Conservation (phyloP, 2,113 vertebrate genomes). For the Archilochus colubris region DNA sequence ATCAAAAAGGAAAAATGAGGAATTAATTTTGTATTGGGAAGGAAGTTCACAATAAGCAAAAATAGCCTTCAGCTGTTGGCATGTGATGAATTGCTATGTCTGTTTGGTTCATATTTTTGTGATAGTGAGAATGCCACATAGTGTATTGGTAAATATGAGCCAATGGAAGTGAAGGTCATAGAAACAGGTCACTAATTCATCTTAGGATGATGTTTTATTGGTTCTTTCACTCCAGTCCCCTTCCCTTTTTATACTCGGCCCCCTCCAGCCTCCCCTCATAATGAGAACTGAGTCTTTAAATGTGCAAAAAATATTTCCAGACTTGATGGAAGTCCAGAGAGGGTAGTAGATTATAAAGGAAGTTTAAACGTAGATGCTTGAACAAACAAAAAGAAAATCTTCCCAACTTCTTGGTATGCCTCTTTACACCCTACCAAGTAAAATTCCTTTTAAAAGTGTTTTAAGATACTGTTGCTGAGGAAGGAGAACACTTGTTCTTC, state of each 20-base stretch:
- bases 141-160: background rate
- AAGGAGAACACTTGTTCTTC: background rate
- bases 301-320: background rate
- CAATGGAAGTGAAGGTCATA: background rate
- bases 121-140: background rate
- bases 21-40: background rate
- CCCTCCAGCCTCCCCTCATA: background rate
- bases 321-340: background rate
- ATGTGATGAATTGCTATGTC: background rate
- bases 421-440: background rate
- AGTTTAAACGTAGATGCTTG: background rate
- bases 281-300: background rate
- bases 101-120: background rate
- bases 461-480: background rate
- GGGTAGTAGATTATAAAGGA: background rate
- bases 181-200: background rate
- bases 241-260: background rate
- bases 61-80: background rate
- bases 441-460: background rate
- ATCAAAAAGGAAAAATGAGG: background rate
- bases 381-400: background rate
- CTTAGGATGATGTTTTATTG: background rate
- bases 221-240: background rate
- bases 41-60: background rate
- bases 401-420: background rate